These are phyloP conservation scores for Hemiscyllium ocellatum DNA, from an alignment of 2,113 vertebrate genomes.

Conservation along the genomic window DNA sequence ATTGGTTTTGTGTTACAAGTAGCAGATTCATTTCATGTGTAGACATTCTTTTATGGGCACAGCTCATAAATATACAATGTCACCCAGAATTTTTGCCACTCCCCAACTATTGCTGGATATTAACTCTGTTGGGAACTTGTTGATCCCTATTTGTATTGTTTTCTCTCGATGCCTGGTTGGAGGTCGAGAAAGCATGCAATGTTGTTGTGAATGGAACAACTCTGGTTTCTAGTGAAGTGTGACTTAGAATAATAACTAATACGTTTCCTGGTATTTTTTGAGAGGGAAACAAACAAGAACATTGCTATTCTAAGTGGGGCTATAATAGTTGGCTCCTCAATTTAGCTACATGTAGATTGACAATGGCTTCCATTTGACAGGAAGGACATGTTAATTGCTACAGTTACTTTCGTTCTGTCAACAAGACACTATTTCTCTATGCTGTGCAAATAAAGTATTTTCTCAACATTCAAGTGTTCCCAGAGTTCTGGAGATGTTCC, in stretches of 20 bases:
- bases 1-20: background rate
- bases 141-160: background rate
- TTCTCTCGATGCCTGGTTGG: background rate
- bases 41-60: background rate
- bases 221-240: background rate
- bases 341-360: background rate
- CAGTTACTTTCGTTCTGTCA: background rate
- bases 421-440: background rate
- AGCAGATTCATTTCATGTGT: background rate
- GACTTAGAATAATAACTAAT: background rate
- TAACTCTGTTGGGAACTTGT: background rate
- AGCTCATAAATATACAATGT: background rate
- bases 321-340: background rate
- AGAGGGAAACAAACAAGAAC: background rate
- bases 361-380: background rate
- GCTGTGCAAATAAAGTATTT: background rate
- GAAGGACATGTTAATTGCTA: background rate
- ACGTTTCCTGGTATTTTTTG: background rate
- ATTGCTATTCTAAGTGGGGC: background rate
- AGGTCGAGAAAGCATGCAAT: background rate
- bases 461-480: background rate
- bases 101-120: background rate
- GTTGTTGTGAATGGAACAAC: background rate
- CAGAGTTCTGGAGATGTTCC: background rate
- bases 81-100: background rate